Evolutionary conservation across 2,888 invertebrate species (phyloP).

Genomic region (Pandemis heparana): DNA sequence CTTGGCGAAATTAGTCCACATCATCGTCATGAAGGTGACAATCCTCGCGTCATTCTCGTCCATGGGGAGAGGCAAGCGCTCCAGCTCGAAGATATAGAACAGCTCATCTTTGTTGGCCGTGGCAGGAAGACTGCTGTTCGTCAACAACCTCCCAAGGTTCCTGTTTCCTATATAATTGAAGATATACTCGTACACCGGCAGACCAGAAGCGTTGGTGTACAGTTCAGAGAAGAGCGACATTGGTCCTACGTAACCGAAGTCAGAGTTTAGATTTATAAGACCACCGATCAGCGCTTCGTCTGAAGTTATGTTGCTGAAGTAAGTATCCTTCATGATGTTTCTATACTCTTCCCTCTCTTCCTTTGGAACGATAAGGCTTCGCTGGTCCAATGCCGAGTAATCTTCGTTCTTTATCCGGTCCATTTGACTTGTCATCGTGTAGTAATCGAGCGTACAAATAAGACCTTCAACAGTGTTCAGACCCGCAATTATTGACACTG

Average conservation of each 20-base stretch:
- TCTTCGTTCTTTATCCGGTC: slow-evolving; percentile 73
- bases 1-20: slow-evolving; percentile 83
- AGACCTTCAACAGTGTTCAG: slow-evolving; percentile 85
- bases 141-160: slow-evolving; percentile 72
- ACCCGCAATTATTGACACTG: slow-evolving; percentile 83
- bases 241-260: slow-evolving; percentile 75
- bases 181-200: slow-evolving; percentile 68
- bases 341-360: slow-evolving; percentile 65
- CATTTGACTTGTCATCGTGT: slow-evolving; percentile 73
- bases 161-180: slow-evolving; percentile 75
- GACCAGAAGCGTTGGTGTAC: slow-evolving; percentile 64
- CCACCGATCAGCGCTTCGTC: slow-evolving; percentile 75
- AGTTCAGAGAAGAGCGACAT: slow-evolving; percentile 71
- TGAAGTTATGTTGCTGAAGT: slow-evolving; percentile 66
- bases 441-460: slow-evolving; percentile 72
- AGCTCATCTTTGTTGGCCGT: slow-evolving; percentile 74
- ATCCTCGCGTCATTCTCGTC: slow-evolving; percentile 77
- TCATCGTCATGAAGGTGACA: slow-evolving; percentile 77
- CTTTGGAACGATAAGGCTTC: slow-evolving; percentile 58
- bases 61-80: slow-evolving; percentile 71
- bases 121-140: slow-evolving; percentile 72
- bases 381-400: slow-evolving; percentile 68
- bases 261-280: slow-evolving; percentile 74
- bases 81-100: slow-evolving; percentile 76
- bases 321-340: slow-evolving; percentile 66